Evolutionary conservation across 2,113 vertebrate species (phyloP), one percentile per base, ranked within the genome.

Genomic region (Limanda limanda): DNA sequence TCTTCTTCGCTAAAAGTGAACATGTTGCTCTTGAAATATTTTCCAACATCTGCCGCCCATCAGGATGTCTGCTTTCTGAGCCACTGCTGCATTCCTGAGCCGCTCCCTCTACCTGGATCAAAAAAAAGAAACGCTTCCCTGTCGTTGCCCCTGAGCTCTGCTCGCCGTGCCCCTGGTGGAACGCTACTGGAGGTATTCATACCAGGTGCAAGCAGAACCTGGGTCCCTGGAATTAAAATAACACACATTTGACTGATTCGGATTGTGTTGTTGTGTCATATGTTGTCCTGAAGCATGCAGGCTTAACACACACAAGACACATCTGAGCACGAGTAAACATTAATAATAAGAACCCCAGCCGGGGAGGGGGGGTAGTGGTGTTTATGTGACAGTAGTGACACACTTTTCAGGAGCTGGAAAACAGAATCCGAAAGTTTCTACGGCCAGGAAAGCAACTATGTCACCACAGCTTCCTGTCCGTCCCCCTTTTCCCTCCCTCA

Each of bases 11-110:
- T 84, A 82, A 93, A 93, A 92, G 82, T 87, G 90, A 92, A 89
- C 84, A 86, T 90, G 90, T 89, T 90, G 91, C 91, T 87, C 83
- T 85, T 85, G 89, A 88, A 90, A 88, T 92, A 88, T 81, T 92
- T 90, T 93, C 89, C 88, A 90, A 87, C 91, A 92, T 92, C 94
- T 94, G 93, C 88, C 92, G 86, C 91, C 88, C 91, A 93, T 95
- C 91, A 93, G 78, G 79, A 86, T 86, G 92, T 91, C 87, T 91
- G 89, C 89, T 89, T 57, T 92, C 84, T 84, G 87, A 93, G 89
- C 92, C 91, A 89, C 92, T 84, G 78, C 83, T 89, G 89, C 94
- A 95, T 95, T 91, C 92, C 92, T 91, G 77, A 93, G 90, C 88
- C 83, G 82, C 92, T 94, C 86, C 89, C 71, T 71, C 86, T 95